Evolutionary conservation across 2,113 vertebrate genomes (phyloP).

Genomic region (Bettongia penicillata): DNA sequence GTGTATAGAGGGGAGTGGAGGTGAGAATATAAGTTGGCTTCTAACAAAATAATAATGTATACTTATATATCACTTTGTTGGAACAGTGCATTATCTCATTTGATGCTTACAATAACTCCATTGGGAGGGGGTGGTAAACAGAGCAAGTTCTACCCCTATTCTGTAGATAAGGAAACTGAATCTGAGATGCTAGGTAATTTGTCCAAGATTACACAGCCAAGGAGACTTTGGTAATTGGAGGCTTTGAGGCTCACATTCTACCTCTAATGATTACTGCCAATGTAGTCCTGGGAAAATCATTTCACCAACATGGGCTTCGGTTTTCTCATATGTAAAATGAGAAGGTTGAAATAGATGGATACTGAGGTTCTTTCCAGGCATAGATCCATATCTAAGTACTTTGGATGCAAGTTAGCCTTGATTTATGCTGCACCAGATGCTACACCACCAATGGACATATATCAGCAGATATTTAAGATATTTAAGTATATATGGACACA

Average conservation of each 20-base stretch:
- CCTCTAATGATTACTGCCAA: background rate
- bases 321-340: background rate
- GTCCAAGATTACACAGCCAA: background rate
- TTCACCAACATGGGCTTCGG: too few species aligned
- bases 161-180: background rate
- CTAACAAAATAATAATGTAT: background rate
- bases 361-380: background rate
- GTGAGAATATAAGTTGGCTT: background rate
- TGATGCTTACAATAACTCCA: background rate
- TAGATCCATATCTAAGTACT: background rate
- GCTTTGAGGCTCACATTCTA: background rate
- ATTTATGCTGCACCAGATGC: background rate
- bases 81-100: background rate
- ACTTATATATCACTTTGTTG: background rate
- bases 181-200: background rate
- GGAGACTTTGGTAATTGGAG: background rate
- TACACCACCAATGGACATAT: background rate
- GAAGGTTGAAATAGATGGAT: background rate
- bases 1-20: background rate
- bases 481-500: constrained; percentile 26
- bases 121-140: background rate
- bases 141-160: background rate
- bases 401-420: background rate
- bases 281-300: background rate
- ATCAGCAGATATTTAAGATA: background rate